These are phyloP conservation scores for Eonycteris spelaea DNA, from an alignment of 2,113 vertebrate species.

Conservation along the genomic window DNA sequence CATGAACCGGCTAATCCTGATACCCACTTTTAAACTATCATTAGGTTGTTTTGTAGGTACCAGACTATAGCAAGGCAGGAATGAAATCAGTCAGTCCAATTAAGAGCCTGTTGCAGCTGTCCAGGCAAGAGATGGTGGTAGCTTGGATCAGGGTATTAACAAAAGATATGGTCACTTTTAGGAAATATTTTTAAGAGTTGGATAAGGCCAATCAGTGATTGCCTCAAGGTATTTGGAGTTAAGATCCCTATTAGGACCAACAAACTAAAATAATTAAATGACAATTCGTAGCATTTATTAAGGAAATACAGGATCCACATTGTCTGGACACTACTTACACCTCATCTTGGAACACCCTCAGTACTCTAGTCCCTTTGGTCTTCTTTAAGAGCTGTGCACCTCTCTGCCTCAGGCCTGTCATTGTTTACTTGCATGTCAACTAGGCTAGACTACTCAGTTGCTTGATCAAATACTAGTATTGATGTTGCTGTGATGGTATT, in stretches of 20 bases:
- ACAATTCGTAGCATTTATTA: neutral
- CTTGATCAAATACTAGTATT: neutral
- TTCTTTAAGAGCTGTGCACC: neutral
- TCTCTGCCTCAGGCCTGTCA: neutral
- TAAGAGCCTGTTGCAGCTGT: neutral
- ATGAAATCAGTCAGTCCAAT: neutral
- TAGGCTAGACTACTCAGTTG: neutral
- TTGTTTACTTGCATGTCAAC: neutral
- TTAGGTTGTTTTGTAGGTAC: neutral
- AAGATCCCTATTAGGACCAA: neutral
- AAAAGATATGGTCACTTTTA: neutral
- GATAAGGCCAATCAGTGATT: neutral
- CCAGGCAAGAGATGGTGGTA: neutral
- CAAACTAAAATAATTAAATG: neutral
- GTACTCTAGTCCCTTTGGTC: neutral
- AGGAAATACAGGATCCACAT: neutral
- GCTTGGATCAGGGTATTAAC: neutral
- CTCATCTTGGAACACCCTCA: neutral
- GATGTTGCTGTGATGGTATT: neutral
- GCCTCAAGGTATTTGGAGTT: neutral
- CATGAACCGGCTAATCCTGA: neutral
- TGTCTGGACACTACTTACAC: neutral
- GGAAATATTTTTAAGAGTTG: neutral
- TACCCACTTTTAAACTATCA: neutral
- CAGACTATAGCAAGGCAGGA: neutral